Percentiles rank a stretch among this genome's conserved stretches.
These are phyloP conservation scores for Parnassius apollo DNA, from an alignment of 2,888 invertebrate genomes.

Conservation along the genomic window DNA sequence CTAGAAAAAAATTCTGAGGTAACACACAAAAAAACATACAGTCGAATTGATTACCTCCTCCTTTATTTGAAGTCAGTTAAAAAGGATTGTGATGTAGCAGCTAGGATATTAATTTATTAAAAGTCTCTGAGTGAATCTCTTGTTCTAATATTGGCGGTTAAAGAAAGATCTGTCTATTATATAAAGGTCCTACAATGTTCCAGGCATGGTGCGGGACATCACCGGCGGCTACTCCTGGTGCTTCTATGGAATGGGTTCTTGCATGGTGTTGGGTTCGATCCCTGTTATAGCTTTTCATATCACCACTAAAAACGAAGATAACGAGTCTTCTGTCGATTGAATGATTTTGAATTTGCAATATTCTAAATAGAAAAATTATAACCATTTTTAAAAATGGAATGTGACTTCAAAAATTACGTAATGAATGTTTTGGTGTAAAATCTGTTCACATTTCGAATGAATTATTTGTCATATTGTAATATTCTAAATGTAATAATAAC, in stretches of 20 bases:
- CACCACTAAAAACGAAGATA: slow-evolving; percentile 64
- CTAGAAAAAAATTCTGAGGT: no score
- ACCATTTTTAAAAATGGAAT: neutral
- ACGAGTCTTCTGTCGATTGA: slow-evolving; percentile 65
- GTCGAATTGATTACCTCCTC: no score
- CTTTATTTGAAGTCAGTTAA: no score
- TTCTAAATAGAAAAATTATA: neutral
- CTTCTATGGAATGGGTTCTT: slow-evolving; percentile 89
- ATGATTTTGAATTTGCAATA: neutral
- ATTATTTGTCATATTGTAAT: slow-evolving; percentile 4
- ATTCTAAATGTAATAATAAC: slow-evolving; percentile 14
- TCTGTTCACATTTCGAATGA: slow-evolving; percentile 1
- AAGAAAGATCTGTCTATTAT: neutral
- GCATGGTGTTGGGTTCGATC: slow-evolving; percentile 86
- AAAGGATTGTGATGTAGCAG: no score
- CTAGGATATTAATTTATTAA: no score
- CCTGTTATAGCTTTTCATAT: slow-evolving; percentile 81
- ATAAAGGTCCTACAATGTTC: neutral
- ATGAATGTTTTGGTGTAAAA: slow-evolving; percentile 7
- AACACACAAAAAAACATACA: no score
- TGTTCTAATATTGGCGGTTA: no score
- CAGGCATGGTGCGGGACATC: slow-evolving; percentile 84
- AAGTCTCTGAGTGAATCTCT: no score
- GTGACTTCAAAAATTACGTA: neutral
- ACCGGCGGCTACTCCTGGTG: slow-evolving; percentile 87